Conservation (phyloP, 1,140 invertebrate species). For the Rhizoglyphus robini region DNA sequence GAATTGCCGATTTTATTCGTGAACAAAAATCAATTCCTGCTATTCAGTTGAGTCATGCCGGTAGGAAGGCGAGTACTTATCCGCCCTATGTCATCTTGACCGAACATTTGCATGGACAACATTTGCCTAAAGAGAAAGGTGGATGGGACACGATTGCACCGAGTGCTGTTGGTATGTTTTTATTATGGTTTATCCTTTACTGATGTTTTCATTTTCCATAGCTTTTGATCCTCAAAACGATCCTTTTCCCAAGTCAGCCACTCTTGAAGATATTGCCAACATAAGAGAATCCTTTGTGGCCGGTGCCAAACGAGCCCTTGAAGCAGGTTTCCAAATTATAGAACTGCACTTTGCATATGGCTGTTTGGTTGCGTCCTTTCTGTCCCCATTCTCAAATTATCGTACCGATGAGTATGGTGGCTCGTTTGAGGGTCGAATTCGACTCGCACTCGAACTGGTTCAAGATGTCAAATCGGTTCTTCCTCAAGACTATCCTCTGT, state of each 20-base stretch:
- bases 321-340: background rate
- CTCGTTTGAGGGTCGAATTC: no score
- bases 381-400: conserved; percentile 26
- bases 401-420: conserved; percentile 29
- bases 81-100: no score
- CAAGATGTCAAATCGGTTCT: no score
- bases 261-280: background rate
- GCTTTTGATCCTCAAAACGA: background rate
- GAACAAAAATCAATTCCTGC: background rate
- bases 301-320: background rate
- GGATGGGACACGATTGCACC: background rate
- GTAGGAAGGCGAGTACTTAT: no score
- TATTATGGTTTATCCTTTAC: no score
- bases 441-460: no score
- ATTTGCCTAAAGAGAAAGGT: background rate
- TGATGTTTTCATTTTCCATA: no score
- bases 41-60: background rate
- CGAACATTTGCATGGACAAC: no score
- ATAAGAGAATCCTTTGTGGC: background rate
- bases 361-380: conserved; percentile 28
- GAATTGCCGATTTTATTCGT: background rate
- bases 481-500: no score
- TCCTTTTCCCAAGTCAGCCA: background rate
- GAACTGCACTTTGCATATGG: conserved; percentile 29
- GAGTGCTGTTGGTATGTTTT: background rate